These are phyloP conservation scores for Subanguina moxae DNA, from an alignment of 1,140 invertebrate genomes.

Conservation along the genomic window DNA sequence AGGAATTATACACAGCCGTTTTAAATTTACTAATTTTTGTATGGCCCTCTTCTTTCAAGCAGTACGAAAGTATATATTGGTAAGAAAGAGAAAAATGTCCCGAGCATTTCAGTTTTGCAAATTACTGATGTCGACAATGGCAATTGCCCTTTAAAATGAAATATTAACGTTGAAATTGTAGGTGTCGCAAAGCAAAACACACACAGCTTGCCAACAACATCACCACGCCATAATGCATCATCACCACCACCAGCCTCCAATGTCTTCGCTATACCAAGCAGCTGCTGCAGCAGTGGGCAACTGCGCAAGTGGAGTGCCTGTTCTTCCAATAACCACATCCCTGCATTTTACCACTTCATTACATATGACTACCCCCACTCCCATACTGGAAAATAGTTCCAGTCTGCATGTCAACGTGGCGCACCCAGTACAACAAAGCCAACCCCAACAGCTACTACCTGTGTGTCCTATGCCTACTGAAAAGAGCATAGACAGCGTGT, in stretches of 20 bases:
- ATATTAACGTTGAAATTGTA: no score
- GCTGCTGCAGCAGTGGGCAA: background rate
- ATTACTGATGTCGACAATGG: no score
- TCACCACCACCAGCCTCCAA: slow-evolving; percentile 1
- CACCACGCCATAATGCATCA: slow-evolving; percentile 3
- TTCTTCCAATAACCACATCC: slow-evolving; percentile 13
- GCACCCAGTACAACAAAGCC: background rate
- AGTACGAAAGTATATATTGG: no score
- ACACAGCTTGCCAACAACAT: slow-evolving; percentile 18
- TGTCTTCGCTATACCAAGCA: slow-evolving; percentile 7
- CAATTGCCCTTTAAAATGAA: no score
- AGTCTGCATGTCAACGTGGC: slow-evolving; percentile 5
- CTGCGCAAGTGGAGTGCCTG: background rate
- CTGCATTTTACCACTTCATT: slow-evolving; percentile 29
- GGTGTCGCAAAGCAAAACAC: background rate
- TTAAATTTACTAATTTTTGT: no score
- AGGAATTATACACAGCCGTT: no score
- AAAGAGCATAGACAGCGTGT: slow-evolving; percentile 43
- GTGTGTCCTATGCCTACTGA: slow-evolving; percentile 42
- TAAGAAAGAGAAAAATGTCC: no score
- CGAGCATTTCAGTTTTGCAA: no score
- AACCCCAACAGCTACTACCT: slow-evolving; percentile 31
- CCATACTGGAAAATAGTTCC: no score
- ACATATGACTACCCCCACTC: slow-evolving; percentile 11
- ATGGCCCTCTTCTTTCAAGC: no score